Base-by-base conservation (phyloP, 2,113 vertebrate species). In the Anhinga anhinga region DNA sequence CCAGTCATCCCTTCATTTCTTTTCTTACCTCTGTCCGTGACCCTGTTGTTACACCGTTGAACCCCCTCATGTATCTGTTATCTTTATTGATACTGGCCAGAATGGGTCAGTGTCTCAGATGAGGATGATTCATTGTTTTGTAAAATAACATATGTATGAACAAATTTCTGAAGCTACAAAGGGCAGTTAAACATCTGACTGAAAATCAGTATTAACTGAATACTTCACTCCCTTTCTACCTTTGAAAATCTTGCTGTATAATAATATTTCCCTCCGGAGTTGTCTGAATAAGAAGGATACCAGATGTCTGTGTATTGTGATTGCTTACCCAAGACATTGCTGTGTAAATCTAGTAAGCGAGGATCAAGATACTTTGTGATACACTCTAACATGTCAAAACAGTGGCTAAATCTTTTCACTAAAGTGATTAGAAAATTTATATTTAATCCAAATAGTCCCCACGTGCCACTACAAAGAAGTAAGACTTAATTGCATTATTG, bases 231-330 rank as follows among this genome's bases (percentile, higher is more conserved):
- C 34, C 50, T 95, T 92, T 91, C 66, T 72, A 93, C 62, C 78
- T 94, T 95, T 92, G 88, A 93, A 96, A 96, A 88, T 90, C 58
- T 93, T 5, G 1, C 56, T 71, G 73, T 91, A 58, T 93, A 96
- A 83, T 94, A 92, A 71, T 84, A 80, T 82, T 90, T 97, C 90
- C 82, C 90, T 90, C 93, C 95, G 79, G 92, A 96, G 58, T 66
- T 93, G 82, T 93, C 93, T 96, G 95, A 95, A 85, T 96, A 69
- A 67, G 92, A 87, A 94, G 85, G 93, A 85, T 90, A 96, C 94
- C 95, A 79, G 78, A 86, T 90, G 92, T 86, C 70, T 94, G 44
- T 72, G 84, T 93, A 90, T 86, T 1, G 4, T 92, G 93, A 73
- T 92, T 92, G 78, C 87, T 93, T 94, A 94, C 79, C 74, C 82